Conservation (phyloP, 2,113 vertebrate genomes). For the Chloropsis cyanopogon region DNA sequence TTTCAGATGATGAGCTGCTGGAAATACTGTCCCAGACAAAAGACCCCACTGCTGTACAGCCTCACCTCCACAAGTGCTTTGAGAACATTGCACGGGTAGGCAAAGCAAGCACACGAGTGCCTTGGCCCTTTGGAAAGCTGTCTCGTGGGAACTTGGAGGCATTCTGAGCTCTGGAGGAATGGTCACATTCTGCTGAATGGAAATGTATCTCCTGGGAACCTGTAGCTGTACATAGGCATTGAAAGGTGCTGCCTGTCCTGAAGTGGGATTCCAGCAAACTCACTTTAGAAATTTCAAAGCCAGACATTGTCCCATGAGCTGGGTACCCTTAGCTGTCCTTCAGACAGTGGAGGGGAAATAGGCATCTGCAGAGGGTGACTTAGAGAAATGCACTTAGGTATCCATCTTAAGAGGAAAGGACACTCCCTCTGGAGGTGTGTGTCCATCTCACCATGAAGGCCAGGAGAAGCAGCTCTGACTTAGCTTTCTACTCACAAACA, state of each 20-base stretch:
- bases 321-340: not conserved
- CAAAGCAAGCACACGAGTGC: not conserved
- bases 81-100: conserved; percentile 86
- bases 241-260: not conserved
- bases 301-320: not conserved
- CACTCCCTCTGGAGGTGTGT: not conserved
- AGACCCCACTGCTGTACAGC: conserved; percentile 89
- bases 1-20: conserved; percentile 91
- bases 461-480: not conserved
- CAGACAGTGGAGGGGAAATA: not conserved
- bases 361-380: not conserved
- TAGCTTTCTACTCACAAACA: not conserved
- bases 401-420: not conserved
- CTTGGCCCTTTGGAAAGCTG: not conserved
- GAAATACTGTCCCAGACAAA: conserved; percentile 92
- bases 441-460: not conserved
- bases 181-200: not conserved
- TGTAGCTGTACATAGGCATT: not conserved
- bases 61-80: conserved; percentile 90
- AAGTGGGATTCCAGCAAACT: not conserved
- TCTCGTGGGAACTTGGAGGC: not conserved
- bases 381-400: not conserved
- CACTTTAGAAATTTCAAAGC: not conserved
- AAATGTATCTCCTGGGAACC: not conserved
- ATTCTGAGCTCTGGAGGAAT: not conserved